Evolutionary conservation across 2,888 invertebrate species (phyloP).

Genomic region (Ptychoptera albimana): DNA sequence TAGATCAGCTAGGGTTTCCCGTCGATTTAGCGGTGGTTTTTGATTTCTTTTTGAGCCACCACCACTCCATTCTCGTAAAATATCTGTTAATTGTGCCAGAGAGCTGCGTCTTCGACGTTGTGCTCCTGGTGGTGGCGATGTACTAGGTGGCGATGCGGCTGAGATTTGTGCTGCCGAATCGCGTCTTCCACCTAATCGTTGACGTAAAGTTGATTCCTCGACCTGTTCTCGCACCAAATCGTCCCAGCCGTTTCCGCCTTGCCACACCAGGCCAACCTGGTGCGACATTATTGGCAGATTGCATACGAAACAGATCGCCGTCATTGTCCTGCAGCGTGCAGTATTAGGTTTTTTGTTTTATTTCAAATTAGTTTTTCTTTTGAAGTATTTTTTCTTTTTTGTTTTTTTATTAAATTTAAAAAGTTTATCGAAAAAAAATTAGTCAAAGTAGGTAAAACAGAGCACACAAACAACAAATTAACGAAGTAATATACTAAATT

Average conservation of each 20-base stretch:
- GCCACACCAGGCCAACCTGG: constrained; percentile 88
- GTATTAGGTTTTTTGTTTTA: too few species aligned
- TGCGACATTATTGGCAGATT: constrained; percentile 87
- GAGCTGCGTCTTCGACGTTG: constrained; percentile 68
- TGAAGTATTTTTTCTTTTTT: too few species aligned
- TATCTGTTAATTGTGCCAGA: constrained; percentile 75
- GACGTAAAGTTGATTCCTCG: constrained; percentile 72
- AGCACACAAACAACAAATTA: too few species aligned
- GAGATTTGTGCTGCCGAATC: constrained; percentile 87
- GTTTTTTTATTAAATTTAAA: too few species aligned
- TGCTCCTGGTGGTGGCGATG: constrained; percentile 39
- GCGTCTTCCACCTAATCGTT: constrained; percentile 67
- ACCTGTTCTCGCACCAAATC: constrained; percentile 72
- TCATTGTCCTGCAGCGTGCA: constrained; percentile 61
- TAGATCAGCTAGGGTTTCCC: constrained; percentile 77
- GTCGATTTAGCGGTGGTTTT: constrained; percentile 56
- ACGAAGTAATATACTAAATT: too few species aligned
- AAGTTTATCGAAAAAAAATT: too few species aligned
- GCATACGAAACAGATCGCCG: constrained; percentile 91
- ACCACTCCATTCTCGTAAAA: constrained; percentile 73
- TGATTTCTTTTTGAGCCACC: constrained; percentile 37
- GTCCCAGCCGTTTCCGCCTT: constrained; percentile 90
- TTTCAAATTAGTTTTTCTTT: too few species aligned
- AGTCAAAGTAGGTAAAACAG: too few species aligned
- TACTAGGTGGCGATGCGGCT: constrained; percentile 66